These are phyloP conservation scores for Oryzias melastigma DNA, from an alignment of 2,113 vertebrate species.

Conservation along the genomic window DNA sequence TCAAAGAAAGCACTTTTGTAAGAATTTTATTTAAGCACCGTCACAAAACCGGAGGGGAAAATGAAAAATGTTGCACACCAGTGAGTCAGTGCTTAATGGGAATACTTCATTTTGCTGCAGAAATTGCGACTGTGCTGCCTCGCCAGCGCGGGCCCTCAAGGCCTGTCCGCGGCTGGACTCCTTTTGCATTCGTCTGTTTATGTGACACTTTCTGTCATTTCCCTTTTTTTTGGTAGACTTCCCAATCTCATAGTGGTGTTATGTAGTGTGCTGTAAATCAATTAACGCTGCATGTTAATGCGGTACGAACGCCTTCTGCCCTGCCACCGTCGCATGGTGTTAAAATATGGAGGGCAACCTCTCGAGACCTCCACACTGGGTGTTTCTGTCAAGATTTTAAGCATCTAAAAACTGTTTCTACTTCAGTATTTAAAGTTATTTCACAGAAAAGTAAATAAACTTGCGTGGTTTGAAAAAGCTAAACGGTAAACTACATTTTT, in stretches of 20 bases:
- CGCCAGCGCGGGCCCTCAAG: not conserved
- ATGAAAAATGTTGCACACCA: slow-evolving; percentile 16
- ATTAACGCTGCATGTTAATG: slow-evolving; percentile 34
- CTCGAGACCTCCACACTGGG: slow-evolving; percentile 3
- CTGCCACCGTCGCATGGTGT: slow-evolving; percentile 10
- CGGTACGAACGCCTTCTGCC: slow-evolving; percentile 14
- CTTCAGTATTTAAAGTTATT: not conserved
- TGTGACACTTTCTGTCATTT: slow-evolving; percentile 7
- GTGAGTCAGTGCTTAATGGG: slow-evolving; percentile 31
- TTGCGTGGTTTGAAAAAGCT: no score
- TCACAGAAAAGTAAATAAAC: no score
- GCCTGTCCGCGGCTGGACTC: not conserved
- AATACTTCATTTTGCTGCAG: slow-evolving; percentile 35
- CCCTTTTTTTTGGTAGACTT: slow-evolving; percentile 7
- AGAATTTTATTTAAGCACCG: slow-evolving; percentile 18
- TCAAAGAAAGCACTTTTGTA: slow-evolving; percentile 21
- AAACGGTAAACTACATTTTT: no score
- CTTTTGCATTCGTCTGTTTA: slow-evolving; percentile 13
- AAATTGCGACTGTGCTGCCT: slow-evolving; percentile 22
- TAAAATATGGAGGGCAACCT: slow-evolving; percentile 28
- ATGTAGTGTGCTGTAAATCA: slow-evolving; percentile 38
- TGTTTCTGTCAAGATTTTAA: slow-evolving; percentile 9
- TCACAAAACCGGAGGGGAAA: slow-evolving; percentile 22
- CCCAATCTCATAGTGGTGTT: slow-evolving; percentile 2
- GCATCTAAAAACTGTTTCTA: slow-evolving; percentile 22